phyloP scores from a whole-genome alignment of 2,888 invertebrate species.

The Neoascia interrupta region DNA sequence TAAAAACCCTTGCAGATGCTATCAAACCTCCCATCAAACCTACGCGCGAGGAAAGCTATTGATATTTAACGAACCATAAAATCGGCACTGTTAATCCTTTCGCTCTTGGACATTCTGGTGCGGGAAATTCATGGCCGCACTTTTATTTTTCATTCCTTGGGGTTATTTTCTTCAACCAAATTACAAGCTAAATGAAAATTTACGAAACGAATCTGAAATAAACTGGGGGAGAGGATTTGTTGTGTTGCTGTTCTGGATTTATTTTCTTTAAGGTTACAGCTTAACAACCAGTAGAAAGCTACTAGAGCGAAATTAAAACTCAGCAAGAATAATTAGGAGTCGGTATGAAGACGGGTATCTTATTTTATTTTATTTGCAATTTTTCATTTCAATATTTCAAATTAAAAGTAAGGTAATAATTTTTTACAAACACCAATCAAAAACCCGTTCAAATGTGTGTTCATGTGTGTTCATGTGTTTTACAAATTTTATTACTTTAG shows the following conservation, averaged over 20 bases:
- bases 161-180: constrained; percentile 3
- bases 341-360: too few relatives aligned
- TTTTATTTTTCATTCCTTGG: constrained; percentile 3
- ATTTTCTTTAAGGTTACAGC: neutral
- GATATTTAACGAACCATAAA: constrained; percentile 52
- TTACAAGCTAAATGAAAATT: constrained; percentile 33
- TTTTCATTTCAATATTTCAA: too few relatives aligned
- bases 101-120: constrained; percentile 20
- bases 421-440: too few relatives aligned
- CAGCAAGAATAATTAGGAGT: too few relatives aligned
- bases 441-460: too few relatives aligned
- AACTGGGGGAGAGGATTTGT: too few relatives aligned
- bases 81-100: constrained; percentile 48
- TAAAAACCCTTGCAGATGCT: neutral
- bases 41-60: constrained; percentile 11
- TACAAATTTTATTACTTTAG: too few relatives aligned
- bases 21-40: neutral
- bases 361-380: too few relatives aligned
- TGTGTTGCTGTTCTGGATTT: constrained; percentile 5
- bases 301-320: too few relatives aligned
- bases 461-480: too few relatives aligned
- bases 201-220: constrained; percentile 28
- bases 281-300: too few relatives aligned
- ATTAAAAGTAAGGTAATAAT: too few relatives aligned
- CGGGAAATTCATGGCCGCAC: constrained; percentile 1